Conservation (phyloP, 2,113 vertebrate genomes). For the Rhynchomys soricoides region DNA sequence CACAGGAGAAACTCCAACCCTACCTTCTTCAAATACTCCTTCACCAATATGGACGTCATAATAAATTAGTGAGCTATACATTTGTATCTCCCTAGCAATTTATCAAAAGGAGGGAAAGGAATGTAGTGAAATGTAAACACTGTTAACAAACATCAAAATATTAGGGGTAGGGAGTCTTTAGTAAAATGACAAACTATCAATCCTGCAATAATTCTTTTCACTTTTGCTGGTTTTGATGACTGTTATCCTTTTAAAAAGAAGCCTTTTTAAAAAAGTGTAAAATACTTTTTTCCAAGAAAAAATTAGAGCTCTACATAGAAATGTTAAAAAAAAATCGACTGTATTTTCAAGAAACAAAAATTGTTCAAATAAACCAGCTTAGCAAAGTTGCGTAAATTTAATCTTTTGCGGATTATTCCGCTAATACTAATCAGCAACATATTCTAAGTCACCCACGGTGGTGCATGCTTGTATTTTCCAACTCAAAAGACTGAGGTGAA, state of each 20-base stretch:
- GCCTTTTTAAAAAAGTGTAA: constrained; percentile 6
- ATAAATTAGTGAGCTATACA: constrained; percentile 40
- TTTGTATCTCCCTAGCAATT: constrained; percentile 45
- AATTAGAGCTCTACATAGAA: constrained; percentile 35
- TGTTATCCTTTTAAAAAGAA: background rate
- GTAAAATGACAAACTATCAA: constrained; percentile 13
- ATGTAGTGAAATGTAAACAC: constrained; percentile 6
- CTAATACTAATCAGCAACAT: background rate
- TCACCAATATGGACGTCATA: constrained; percentile 54
- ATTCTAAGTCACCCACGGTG: background rate
- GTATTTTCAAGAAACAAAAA: background rate
- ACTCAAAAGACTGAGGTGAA: background rate
- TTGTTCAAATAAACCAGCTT: constrained; percentile 1
- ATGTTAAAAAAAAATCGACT: constrained; percentile 13
- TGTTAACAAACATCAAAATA: constrained; percentile 41
- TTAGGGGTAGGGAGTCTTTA: background rate
- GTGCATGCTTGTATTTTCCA: background rate
- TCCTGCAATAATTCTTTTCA: constrained; percentile 8
- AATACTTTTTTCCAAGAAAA: background rate
- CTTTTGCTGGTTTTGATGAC: background rate
- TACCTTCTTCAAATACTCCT: constrained; percentile 18
- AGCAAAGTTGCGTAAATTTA: constrained; percentile 1
- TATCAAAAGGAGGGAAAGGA: constrained; percentile 13
- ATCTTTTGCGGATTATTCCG: background rate
- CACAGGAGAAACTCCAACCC: background rate